Evolutionary conservation across 2,888 invertebrate genomes (phyloP).

Genomic region (Clivina fossor): DNA sequence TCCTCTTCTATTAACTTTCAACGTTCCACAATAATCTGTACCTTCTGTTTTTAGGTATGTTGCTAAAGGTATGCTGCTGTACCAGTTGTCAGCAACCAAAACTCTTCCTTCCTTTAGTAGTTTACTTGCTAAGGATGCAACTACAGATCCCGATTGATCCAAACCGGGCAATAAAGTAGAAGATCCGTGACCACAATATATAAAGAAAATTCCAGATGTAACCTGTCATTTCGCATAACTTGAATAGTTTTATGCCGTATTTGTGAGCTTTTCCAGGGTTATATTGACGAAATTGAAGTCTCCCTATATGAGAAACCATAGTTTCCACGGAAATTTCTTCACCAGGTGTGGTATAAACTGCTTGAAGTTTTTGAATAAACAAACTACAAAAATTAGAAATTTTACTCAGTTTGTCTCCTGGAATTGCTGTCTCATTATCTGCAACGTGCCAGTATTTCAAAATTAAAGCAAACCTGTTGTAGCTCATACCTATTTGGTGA

Average conservation of each 20-base stretch:
- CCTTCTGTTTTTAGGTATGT: not conserved
- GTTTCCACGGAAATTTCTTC: not conserved
- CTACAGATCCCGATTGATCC: not conserved
- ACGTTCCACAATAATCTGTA: not conserved
- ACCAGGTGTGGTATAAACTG: not conserved
- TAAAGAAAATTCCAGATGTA: not conserved
- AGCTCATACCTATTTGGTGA: not conserved
- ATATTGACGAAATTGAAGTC: not conserved
- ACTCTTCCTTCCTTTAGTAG: not conserved
- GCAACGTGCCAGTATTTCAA: not conserved
- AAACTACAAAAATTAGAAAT: too few relatives aligned
- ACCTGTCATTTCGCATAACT: not conserved
- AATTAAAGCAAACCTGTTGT: not conserved
- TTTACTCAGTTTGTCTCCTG: not conserved
- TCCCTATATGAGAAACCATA: not conserved
- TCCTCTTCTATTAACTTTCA: conserved; percentile 2
- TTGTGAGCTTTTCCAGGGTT: not conserved
- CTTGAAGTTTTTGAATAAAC: not conserved
- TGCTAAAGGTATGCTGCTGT: not conserved
- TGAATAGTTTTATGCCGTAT: not conserved
- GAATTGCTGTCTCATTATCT: not conserved
- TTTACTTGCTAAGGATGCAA: not conserved
- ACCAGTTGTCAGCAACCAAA: conserved; percentile 1
- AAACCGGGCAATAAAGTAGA: not conserved
- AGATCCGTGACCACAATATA: not conserved